Evolutionary conservation across 2,797 vertebrate species (phyloP).

Genomic region (Tolypeutes matacus): DNA sequence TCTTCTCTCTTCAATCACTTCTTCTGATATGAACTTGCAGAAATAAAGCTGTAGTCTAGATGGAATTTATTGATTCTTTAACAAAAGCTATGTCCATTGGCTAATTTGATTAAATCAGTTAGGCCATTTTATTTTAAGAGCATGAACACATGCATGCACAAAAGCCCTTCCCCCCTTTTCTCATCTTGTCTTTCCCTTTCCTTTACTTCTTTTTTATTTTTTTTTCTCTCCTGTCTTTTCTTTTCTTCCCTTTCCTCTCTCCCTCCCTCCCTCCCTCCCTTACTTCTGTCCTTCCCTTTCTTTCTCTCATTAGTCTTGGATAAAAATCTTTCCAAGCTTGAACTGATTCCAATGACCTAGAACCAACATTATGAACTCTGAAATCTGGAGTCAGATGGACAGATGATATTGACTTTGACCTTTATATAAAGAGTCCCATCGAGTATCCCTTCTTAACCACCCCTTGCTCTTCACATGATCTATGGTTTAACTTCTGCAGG

Average conservation of each 20-base stretch:
- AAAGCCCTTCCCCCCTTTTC: background rate
- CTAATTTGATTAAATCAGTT: constrained; percentile 6
- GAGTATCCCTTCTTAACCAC: background rate
- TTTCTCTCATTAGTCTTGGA: background rate
- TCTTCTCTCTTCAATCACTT: background rate
- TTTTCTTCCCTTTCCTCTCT: background rate
- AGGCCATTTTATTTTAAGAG: background rate
- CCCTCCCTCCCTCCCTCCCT: fast-evolving
- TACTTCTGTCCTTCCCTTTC: no score
- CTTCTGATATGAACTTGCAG: background rate
- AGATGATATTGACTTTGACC: background rate
- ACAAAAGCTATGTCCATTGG: constrained; percentile 25
- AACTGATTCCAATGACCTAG: background rate
- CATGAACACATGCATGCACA: background rate
- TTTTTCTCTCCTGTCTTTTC: background rate
- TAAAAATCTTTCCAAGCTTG: background rate
- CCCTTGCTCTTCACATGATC: constrained; percentile 56
- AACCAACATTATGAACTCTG: background rate
- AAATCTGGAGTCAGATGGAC: constrained; percentile 6
- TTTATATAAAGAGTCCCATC: constrained; percentile 39
- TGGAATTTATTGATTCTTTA: background rate
- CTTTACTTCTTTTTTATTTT: no score
- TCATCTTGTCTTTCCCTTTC: background rate
- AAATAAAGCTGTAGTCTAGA: background rate
- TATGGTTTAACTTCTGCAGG: constrained; percentile 41